A percentile compares a stretch with the other conserved stretches of the same genome.
phyloP scores from a whole-genome alignment of 2,113 vertebrate species.

The Actinemys pallida region DNA sequence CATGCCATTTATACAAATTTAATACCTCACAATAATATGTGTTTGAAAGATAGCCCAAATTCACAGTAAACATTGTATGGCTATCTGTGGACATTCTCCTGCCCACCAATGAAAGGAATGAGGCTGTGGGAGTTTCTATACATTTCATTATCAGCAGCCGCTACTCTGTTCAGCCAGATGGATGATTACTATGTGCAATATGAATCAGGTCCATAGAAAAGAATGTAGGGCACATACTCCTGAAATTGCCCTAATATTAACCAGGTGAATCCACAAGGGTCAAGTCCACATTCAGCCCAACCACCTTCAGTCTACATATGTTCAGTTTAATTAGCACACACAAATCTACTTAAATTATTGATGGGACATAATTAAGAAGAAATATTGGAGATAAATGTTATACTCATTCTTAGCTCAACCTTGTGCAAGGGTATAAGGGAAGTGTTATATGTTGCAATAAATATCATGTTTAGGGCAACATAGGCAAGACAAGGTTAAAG shows the following conservation, averaged over 20 bases:
- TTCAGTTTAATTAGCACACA: neutral
- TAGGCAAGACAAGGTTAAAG: neutral
- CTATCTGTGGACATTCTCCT: neutral
- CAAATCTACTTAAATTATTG: neutral
- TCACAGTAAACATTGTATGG: neutral
- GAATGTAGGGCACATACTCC: neutral
- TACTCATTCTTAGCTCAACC: accelerated
- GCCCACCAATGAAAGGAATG: neutral
- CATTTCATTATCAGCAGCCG: neutral
- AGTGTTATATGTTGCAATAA: neutral
- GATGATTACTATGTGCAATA: neutral
- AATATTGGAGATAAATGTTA: neutral
- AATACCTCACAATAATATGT: neutral
- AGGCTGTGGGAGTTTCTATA: too few species aligned
- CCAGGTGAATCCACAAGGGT: neutral
- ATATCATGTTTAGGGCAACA: neutral
- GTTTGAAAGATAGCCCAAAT: neutral
- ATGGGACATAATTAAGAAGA: neutral
- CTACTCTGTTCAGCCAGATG: neutral
- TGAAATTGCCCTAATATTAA: neutral
- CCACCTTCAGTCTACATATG: neutral
- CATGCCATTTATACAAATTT: neutral
- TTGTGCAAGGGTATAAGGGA: neutral
- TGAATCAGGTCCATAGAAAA: too few species aligned
- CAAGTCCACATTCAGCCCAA: neutral